phyloP scores from a whole-genome alignment of 2,113 vertebrate species.

The Aegithalos caudatus region DNA sequence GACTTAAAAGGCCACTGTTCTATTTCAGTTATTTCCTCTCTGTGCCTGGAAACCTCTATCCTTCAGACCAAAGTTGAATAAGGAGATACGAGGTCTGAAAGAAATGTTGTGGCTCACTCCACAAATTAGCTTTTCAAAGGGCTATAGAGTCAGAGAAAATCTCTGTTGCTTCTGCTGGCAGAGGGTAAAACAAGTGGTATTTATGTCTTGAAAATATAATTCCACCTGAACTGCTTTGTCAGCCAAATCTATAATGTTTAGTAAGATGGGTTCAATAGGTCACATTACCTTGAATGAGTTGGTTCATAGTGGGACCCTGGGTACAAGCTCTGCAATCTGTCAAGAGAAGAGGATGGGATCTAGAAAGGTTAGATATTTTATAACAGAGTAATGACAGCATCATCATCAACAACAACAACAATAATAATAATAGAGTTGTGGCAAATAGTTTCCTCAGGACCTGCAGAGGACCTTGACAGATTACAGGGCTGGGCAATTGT shows the following conservation, averaged over 20 bases:
- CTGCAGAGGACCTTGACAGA: background rate
- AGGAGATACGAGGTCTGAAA: background rate
- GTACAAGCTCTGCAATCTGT: background rate
- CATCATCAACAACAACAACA: background rate
- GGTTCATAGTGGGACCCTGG: background rate
- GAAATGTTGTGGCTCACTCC: background rate
- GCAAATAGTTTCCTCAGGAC: background rate
- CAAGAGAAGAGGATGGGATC: background rate
- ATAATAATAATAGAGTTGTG: background rate
- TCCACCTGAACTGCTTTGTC: background rate
- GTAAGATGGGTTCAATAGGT: background rate
- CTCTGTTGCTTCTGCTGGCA: background rate
- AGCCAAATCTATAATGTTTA: background rate
- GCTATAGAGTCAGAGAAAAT: background rate
- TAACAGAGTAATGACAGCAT: background rate
- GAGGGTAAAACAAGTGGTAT: background rate
- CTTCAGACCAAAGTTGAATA: background rate
- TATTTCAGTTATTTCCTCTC: background rate
- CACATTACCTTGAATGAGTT: background rate
- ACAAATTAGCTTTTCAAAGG: background rate
- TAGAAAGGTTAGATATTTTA: background rate
- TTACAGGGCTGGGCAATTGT: background rate
- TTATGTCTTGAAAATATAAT: conserved; percentile 20
- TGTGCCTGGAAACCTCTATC: background rate
- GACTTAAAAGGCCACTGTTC: conserved; percentile 16